These are phyloP conservation scores for Dysmachus trigonus DNA, from an alignment of 2,888 invertebrate genomes.

Conservation along the genomic window DNA sequence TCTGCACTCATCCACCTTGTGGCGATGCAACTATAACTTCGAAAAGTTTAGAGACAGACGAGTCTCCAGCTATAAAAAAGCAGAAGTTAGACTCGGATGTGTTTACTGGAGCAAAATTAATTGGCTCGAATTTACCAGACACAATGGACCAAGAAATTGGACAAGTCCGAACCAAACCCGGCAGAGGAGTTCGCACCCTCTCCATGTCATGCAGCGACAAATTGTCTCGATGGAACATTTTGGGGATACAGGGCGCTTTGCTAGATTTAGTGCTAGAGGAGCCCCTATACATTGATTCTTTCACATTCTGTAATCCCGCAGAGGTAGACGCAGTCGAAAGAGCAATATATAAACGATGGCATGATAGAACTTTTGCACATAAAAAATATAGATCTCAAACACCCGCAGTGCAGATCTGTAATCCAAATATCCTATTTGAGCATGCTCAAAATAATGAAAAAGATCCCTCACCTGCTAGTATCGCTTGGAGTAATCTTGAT, in stretches of 20 bases:
- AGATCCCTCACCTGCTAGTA: conserved; percentile 70
- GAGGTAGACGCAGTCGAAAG: conserved; percentile 69
- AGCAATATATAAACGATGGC: conserved; percentile 66
- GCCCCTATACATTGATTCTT: conserved; percentile 75
- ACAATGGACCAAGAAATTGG: conserved; percentile 75
- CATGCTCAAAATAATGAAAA: conserved; percentile 61
- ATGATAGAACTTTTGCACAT: conserved; percentile 40
- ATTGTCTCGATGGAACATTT: conserved; percentile 85
- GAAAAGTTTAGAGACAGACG: conserved; percentile 50
- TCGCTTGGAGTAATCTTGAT: conserved; percentile 68
- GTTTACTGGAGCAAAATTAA: conserved; percentile 89
- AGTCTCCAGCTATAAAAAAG: conserved; percentile 52
- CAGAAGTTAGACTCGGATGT: conserved; percentile 52
- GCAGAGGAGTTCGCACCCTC: conserved; percentile 85
- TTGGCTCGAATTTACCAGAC: conserved; percentile 63
- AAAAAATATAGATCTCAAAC: conserved; percentile 53
- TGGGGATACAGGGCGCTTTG: conserved; percentile 87
- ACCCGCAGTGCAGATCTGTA: conserved; percentile 54
- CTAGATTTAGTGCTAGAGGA: conserved; percentile 72
- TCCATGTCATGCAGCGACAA: conserved; percentile 96
- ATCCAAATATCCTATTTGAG: conserved; percentile 59
- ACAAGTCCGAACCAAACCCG: conserved; percentile 86
- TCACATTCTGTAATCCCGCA: conserved; percentile 77
- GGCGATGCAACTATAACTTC: conserved; percentile 89
- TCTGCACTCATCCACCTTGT: conserved; percentile 88